phyloP scores from a whole-genome alignment of 1,140 invertebrate genomes.

The Dreissena rostriformis region DNA sequence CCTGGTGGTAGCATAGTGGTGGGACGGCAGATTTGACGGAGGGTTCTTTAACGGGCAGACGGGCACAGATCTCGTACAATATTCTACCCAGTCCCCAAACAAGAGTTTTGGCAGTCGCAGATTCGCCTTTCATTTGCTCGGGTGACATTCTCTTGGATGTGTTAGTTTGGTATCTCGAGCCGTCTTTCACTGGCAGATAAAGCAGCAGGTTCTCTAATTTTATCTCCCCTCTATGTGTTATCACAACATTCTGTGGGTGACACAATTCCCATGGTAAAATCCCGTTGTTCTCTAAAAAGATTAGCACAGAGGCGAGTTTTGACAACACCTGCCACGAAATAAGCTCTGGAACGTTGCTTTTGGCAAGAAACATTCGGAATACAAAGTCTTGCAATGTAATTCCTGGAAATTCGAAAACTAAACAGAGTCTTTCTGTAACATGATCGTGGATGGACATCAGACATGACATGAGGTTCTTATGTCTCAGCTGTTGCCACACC shows the following conservation, averaged over 20 bases:
- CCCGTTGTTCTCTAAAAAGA: conserved; percentile 61
- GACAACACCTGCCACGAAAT: conserved; percentile 63
- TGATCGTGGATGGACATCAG: conserved; percentile 54
- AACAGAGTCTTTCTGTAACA: conserved; percentile 49
- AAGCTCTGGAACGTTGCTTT: conserved; percentile 61
- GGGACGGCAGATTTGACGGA: conserved; percentile 14
- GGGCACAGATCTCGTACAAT: conserved; percentile 58
- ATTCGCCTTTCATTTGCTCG: conserved; percentile 54
- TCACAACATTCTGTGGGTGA: conserved; percentile 67
- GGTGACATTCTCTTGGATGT: conserved; percentile 53
- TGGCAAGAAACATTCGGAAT: conserved; percentile 55
- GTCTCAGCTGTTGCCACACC: conserved; percentile 61
- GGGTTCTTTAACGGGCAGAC: conserved; percentile 36
- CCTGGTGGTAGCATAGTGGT: conserved; percentile 36
- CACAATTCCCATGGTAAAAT: conserved; percentile 67
- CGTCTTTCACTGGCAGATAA: conserved; percentile 63
- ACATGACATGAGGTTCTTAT: conserved; percentile 67
- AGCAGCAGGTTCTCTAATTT: conserved; percentile 70
- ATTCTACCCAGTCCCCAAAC: conserved; percentile 66
- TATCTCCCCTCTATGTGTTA: conserved; percentile 61
- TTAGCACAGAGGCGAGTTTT: conserved; percentile 62
- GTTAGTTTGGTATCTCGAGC: conserved; percentile 58
- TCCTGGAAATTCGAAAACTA: conserved; percentile 66
- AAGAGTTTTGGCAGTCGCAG: conserved; percentile 54
- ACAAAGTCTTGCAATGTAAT: conserved; percentile 66